Conservation (phyloP, 2,113 vertebrate species). For the Haemorhous mexicanus region DNA sequence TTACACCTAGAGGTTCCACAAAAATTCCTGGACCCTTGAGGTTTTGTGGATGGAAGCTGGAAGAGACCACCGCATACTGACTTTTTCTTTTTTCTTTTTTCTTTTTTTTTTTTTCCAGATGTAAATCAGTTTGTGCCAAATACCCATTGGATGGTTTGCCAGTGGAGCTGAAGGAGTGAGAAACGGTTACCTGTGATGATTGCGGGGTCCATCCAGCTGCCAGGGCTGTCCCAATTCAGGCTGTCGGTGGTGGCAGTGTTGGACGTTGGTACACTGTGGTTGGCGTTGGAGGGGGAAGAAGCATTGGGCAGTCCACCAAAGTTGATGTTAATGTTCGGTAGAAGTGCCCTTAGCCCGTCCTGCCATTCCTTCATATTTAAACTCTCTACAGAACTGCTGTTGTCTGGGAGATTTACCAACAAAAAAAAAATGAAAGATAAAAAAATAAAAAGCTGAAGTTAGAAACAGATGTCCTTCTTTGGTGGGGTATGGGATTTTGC, state of each 20-base stretch:
- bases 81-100: not conserved
- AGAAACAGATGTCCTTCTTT: slow-evolving; percentile 80
- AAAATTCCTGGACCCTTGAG: slow-evolving; percentile 13
- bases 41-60: slow-evolving; percentile 64
- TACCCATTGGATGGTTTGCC: slow-evolving; percentile 60
- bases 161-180: slow-evolving; percentile 73
- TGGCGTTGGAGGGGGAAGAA: slow-evolving; percentile 94
- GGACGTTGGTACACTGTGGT: slow-evolving; percentile 90
- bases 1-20: not conserved
- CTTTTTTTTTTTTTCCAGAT: not conserved
- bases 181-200: slow-evolving; percentile 95
- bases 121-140: slow-evolving; percentile 62
- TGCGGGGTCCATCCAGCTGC: slow-evolving; percentile 99
- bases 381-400: slow-evolving; percentile 96
- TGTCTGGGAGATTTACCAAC: slow-evolving; percentile 89
- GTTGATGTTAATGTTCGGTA: slow-evolving; percentile 99
- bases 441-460: slow-evolving; percentile 86
- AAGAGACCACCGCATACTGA: slow-evolving; percentile 68
- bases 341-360: slow-evolving; percentile 97
- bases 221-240: slow-evolving; percentile 95
- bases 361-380: slow-evolving; percentile 99
- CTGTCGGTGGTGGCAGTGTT: slow-evolving; percentile 91
- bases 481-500: slow-evolving; percentile 70
- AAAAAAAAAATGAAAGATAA: slow-evolving; percentile 81
- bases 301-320: slow-evolving; percentile 98